Conservation (phyloP, 2,888 invertebrate species). For the Hanleya hanleyi region DNA sequence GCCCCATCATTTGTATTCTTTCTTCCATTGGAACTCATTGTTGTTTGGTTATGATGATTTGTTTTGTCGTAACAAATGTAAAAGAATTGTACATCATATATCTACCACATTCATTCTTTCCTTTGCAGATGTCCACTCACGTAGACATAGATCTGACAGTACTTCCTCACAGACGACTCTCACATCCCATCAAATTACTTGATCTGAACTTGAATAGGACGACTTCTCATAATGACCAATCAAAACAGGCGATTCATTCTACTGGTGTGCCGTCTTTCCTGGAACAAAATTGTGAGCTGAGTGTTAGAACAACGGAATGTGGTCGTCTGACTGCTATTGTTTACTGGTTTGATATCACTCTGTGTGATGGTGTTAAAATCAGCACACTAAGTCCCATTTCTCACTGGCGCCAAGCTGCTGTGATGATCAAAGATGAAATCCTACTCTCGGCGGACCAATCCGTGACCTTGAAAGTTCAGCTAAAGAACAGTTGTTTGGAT, state of each 20-base stretch:
- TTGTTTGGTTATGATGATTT: no score
- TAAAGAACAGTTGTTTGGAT: constrained; percentile 64
- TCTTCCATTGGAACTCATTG: no score
- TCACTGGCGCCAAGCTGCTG: constrained; percentile 63
- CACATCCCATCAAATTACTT: constrained; percentile 59
- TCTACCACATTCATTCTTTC: constrained; percentile 11
- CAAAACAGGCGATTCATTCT: not conserved
- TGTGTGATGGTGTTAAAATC: constrained; percentile 43
- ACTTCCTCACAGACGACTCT: constrained; percentile 54
- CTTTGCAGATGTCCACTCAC: constrained; percentile 60
- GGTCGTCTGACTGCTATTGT: constrained; percentile 59
- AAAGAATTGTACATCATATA: no score
- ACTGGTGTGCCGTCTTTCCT: constrained; percentile 39
- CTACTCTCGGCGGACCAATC: constrained; percentile 43
- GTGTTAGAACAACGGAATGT: constrained; percentile 42
- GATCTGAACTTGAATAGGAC: constrained; percentile 49
- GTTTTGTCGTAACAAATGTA: no score
- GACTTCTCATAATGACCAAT: not conserved
- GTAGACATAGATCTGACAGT: constrained; percentile 59
- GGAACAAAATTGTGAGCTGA: constrained; percentile 40
- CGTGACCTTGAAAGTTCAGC: constrained; percentile 42
- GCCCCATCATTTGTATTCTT: no score
- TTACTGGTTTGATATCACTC: constrained; percentile 64
- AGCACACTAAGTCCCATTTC: constrained; percentile 50
- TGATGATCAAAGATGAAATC: constrained; percentile 49